Conservation (phyloP, 2,113 vertebrate genomes). For the Rhadina sibilatrix region DNA sequence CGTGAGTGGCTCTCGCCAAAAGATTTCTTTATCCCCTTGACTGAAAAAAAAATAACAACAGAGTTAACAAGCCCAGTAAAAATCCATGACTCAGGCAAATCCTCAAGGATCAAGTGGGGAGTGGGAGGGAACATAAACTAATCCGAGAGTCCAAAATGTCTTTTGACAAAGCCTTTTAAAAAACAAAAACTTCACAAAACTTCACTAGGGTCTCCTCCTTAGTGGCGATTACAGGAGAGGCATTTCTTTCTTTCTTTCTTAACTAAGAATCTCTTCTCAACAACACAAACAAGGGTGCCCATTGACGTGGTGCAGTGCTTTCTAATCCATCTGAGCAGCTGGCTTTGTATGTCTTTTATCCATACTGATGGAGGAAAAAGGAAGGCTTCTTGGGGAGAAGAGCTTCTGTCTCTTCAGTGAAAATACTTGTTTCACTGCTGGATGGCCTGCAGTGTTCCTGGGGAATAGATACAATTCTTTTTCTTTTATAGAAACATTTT, state of each 20-base stretch:
- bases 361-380: background rate
- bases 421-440: background rate
- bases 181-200: constrained; percentile 54
- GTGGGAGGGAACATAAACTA: constrained; percentile 47
- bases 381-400: background rate
- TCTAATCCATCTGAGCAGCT: constrained; percentile 51
- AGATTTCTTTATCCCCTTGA: constrained; percentile 65
- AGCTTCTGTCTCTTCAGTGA: background rate
- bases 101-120: constrained; percentile 60
- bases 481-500: background rate
- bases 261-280: constrained; percentile 18
- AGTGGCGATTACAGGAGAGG: constrained; percentile 45
- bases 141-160: constrained; percentile 29
- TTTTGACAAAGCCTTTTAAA: constrained; percentile 58
- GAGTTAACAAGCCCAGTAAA: constrained; percentile 67
- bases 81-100: constrained; percentile 72
- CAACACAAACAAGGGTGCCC: constrained; percentile 55
- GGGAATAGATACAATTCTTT: background rate
- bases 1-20: constrained; percentile 62
- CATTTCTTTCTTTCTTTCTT: constrained; percentile 50
- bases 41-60: constrained; percentile 39
- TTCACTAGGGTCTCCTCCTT: constrained; percentile 49
- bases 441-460: background rate
- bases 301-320: constrained; percentile 12
- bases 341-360: constrained; percentile 25